Evolutionary conservation across 2,113 vertebrate genomes (phyloP), one percentile per base, ranked within the genome.

Genomic region (Vulpes ferrilata): DNA sequence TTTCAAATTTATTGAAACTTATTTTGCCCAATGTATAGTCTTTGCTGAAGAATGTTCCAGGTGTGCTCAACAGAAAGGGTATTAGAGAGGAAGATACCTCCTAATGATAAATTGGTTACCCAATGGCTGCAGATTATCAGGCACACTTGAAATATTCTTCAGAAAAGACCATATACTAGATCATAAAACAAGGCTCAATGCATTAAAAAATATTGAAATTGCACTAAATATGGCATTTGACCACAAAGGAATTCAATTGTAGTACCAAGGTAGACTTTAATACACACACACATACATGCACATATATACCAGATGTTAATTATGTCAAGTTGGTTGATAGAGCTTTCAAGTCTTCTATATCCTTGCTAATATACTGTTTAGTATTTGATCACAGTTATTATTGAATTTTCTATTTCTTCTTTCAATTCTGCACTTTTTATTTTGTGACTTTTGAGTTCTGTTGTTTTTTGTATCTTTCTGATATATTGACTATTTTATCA

Each of bases 381-480:
- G 13, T 71, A 65, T 60, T 76, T 86, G 9, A 71, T 79, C 12
- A 92, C 43, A 25, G 11, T 53, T 78, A 30, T 64, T 90, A 65
- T 48, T 85, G 22, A 65, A 85, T 85, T 93, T 81, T 78, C 11
- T n/a, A 71, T 94, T 89, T 89, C 10, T 74, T 35, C 38, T 92
- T 85, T 85, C 7, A 93, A 38, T 78, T 60, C 27, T 59, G 25
- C 25, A 85, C 16, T 30, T 93, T 89, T 88, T 92, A 82, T 16
- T 76, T 78, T 32, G 43, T 59, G 20, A 80, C 71, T 80, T 90
- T 90, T 89, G 15, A 76, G 15, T 90, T 85, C 38, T 69, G 1
- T 59, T 48, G 74, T 89, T 93, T 76, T 74, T 74, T 64, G n/a
- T 53, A 38, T 62, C 30, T 91, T 88, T 3, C 60, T 86, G 12